These are phyloP conservation scores for Branchellion lobata DNA, from an alignment of 2,888 invertebrate species.

Conservation along the genomic window DNA sequence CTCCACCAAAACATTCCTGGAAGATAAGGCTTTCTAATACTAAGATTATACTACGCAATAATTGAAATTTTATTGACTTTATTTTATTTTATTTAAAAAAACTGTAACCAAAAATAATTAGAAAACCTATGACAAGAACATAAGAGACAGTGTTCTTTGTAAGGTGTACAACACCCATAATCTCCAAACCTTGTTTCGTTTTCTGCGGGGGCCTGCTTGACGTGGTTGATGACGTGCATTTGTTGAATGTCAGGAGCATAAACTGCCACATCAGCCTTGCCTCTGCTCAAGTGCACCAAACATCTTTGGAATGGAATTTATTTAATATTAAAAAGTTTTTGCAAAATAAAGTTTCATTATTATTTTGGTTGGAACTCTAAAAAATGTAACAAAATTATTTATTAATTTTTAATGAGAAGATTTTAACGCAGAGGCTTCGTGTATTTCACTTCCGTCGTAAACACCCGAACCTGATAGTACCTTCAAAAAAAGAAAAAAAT, in stretches of 20 bases:
- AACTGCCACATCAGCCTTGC: conserved; percentile 61
- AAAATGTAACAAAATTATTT: background rate
- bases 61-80: conserved; percentile 8
- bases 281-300: conserved; percentile 63
- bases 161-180: no score
- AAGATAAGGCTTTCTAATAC: no score
- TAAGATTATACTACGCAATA: background rate
- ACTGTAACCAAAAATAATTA: no score
- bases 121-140: no score
- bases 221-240: conserved; percentile 64
- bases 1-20: conserved; percentile 66
- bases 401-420: background rate
- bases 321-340: background rate
- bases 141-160: no score
- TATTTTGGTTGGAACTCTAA: background rate
- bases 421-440: conserved; percentile 65
- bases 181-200: conserved; percentile 44
- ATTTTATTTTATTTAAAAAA: no score
- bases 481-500: no score
- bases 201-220: conserved; percentile 57
- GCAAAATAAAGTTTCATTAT: background rate
- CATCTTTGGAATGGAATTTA: conserved; percentile 33
- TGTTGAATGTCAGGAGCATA: conserved; percentile 65
- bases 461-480: conserved; percentile 67
- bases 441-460: conserved; percentile 67